A percentile compares a stretch with the other conserved stretches of the same genome.
Conservation (phyloP, 2,888 invertebrate species). For the Scotopteryx bipunctaria region DNA sequence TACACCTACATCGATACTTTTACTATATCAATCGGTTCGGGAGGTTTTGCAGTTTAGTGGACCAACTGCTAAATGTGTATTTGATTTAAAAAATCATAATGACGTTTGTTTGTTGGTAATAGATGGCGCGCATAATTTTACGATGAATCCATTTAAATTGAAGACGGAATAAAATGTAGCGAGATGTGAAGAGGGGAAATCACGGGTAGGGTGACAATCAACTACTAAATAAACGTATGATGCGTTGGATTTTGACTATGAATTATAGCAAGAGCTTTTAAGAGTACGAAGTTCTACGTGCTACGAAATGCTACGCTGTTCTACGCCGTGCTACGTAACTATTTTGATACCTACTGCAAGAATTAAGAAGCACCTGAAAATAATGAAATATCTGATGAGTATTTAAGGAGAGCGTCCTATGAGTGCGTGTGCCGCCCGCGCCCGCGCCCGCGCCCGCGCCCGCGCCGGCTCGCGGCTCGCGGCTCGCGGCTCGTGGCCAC, state of each 20-base stretch:
- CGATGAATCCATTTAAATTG: conserved; percentile 54
- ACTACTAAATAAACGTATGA: background rate
- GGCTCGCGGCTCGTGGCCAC: no score
- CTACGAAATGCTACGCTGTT: background rate
- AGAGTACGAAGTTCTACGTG: background rate
- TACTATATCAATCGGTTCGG: no score
- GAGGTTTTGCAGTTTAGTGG: no score
- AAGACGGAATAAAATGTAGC: conserved; percentile 45
- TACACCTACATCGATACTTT: no score
- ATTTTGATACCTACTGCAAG: background rate
- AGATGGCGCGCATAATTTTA: conserved; percentile 50
- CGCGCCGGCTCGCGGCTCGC: no score
- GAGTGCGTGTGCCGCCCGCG: no score
- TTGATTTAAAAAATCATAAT: background rate
- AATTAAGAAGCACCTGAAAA: no score
- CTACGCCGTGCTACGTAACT: background rate
- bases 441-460: no score
- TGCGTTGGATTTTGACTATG: no score
- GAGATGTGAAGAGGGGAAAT: conserved; percentile 38
- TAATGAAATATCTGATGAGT: no score
- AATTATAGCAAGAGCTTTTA: background rate
- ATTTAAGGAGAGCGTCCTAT: no score
- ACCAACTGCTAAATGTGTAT: no score
- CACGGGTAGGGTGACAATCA: conserved; percentile 17
- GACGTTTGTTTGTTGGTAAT: conserved; percentile 35